Conservation (phyloP, 92 coral and sea anemone species). For the Zoanthus sansibaricus region DNA sequence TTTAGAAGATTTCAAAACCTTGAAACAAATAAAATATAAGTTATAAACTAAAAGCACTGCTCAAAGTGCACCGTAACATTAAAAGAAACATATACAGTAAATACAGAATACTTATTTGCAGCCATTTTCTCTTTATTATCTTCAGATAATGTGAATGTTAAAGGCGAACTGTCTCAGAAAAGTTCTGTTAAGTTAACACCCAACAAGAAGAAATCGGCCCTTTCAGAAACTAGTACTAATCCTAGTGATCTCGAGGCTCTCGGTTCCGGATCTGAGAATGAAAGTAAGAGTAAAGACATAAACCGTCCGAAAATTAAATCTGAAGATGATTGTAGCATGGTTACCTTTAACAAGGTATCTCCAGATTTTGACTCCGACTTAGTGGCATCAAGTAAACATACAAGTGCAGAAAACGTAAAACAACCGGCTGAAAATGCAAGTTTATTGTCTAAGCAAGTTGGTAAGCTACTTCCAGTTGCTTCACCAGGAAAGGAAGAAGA, state of each 20-base stretch:
- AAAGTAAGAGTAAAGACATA: too few species aligned
- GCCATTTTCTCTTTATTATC: not conserved
- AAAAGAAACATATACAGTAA: too few species aligned
- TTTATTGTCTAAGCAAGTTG: not conserved
- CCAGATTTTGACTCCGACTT: not conserved
- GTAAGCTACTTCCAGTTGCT: slow-evolving; percentile 15
- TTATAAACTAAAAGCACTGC: too few species aligned
- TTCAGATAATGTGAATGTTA: slow-evolving; percentile 1
- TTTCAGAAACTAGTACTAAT: not conserved
- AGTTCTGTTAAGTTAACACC: not conserved
- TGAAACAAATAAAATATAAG: too few species aligned
- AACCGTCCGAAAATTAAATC: not conserved
- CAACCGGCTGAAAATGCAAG: slow-evolving; percentile 28
- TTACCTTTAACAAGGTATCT: too few species aligned
- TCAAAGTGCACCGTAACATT: too few species aligned
- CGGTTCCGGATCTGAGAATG: not conserved
- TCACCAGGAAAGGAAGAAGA: slow-evolving; percentile 9
- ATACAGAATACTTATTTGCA: too few species aligned
- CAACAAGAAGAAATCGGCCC: not conserved
- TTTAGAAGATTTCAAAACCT: too few species aligned
- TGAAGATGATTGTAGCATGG: not conserved
- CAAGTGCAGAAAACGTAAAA: not conserved
- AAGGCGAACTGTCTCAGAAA: slow-evolving; percentile 8
- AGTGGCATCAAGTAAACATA: not conserved
- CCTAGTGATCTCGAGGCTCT: not conserved